Conservation (phyloP, 2,113 vertebrate genomes). For the Hassar affinis region DNA sequence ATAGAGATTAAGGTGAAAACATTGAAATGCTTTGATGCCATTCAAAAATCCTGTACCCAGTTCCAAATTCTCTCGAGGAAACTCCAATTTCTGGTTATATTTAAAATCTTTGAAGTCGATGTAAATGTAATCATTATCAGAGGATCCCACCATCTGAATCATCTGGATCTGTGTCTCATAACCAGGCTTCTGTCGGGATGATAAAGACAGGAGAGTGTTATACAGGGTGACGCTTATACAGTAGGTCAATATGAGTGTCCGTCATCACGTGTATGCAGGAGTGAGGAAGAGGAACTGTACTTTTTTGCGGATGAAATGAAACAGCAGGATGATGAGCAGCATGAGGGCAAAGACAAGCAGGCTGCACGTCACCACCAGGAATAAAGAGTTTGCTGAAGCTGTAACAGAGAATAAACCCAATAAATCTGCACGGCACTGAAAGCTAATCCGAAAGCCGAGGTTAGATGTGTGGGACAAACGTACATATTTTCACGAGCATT, state of each 20-base stretch:
- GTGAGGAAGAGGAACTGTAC: slow-evolving; percentile 50
- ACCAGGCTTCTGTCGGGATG: slow-evolving; percentile 76
- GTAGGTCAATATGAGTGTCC: background rate
- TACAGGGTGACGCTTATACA: background rate
- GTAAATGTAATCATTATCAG: slow-evolving; percentile 91
- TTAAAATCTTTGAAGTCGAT: slow-evolving; percentile 86
- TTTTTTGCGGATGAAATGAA: slow-evolving; percentile 66
- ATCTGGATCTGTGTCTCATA: slow-evolving; percentile 89
- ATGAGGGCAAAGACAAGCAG: slow-evolving; percentile 41
- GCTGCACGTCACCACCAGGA: slow-evolving; percentile 42
- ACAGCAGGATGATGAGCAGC: slow-evolving; percentile 49
- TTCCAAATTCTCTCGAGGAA: slow-evolving; percentile 92
- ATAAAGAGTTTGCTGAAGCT: background rate
- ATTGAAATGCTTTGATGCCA: background rate
- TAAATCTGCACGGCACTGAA: background rate
- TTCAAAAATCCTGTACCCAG: slow-evolving; percentile 77
- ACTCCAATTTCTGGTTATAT: slow-evolving; percentile 90
- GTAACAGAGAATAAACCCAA: slow-evolving; percentile 7
- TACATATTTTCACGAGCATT: background rate
- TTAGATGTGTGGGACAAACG: background rate
- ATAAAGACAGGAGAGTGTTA: slow-evolving; percentile 20
- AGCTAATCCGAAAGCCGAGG: background rate
- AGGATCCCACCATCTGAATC: slow-evolving; percentile 83
- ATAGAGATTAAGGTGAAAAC: background rate
- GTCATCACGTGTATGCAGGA: background rate